phyloP scores from a whole-genome alignment of 2,797 vertebrate species.

The Chaetodon trifasciatus region DNA sequence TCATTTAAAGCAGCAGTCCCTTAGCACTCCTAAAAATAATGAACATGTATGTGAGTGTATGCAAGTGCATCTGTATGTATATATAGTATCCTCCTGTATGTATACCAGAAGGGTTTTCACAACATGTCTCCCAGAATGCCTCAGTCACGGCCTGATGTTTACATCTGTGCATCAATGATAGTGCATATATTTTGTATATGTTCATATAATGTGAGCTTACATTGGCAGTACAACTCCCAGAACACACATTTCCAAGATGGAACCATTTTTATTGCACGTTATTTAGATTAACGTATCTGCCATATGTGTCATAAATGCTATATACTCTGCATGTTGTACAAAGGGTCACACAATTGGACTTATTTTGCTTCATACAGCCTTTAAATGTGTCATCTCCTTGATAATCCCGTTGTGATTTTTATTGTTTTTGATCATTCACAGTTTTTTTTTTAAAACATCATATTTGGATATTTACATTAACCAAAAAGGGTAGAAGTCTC shows the following conservation, averaged over 20 bases:
- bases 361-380: not conserved
- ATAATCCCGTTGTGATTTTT: not conserved
- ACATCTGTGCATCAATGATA: constrained; percentile 43
- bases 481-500: not conserved
- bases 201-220: constrained; percentile 15
- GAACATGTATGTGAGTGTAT: constrained; percentile 42
- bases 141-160: constrained; percentile 36
- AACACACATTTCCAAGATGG: not conserved
- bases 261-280: not conserved
- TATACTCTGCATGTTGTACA: not conserved
- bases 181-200: constrained; percentile 44
- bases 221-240: constrained; percentile 5
- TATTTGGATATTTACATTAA: not conserved
- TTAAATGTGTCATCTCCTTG: not conserved
- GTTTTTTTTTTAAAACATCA: not conserved
- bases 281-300: not conserved
- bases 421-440: not conserved
- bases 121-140: constrained; percentile 52
- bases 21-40: constrained; percentile 72
- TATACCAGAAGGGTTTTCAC: constrained; percentile 60
- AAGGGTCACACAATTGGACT: not conserved
- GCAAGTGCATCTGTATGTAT: constrained; percentile 59
- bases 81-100: constrained; percentile 38
- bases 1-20: constrained; percentile 72
- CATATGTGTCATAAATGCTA: constrained; percentile 6